phyloP scores from a whole-genome alignment of 2,113 vertebrate genomes.

The Clarias batrachus region DNA sequence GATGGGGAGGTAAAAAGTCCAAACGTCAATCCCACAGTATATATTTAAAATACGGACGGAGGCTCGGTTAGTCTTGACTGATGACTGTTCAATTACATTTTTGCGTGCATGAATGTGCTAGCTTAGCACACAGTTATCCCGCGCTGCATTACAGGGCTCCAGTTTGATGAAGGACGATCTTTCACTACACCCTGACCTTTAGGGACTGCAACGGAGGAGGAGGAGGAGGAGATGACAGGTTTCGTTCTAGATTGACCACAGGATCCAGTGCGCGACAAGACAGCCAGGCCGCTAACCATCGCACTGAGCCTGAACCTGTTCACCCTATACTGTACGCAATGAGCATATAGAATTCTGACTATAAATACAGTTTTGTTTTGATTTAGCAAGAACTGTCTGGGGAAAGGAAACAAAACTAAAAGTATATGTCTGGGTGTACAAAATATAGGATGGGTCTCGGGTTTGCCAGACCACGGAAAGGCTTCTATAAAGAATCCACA shows the following conservation, averaged over 20 bases:
- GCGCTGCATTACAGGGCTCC: slow-evolving; percentile 15
- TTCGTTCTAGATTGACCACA: slow-evolving; percentile 49
- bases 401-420: background rate
- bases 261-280: slow-evolving; percentile 23
- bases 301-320: slow-evolving; percentile 18
- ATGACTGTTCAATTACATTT: slow-evolving; percentile 12
- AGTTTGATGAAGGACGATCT: slow-evolving; percentile 38
- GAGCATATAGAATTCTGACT: slow-evolving; percentile 1
- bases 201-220: slow-evolving; percentile 13
- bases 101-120: slow-evolving; percentile 1
- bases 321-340: slow-evolving; percentile 1
- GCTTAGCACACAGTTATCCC: slow-evolving; percentile 6
- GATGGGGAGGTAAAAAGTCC: background rate
- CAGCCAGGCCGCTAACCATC: slow-evolving; percentile 13
- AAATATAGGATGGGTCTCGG: background rate
- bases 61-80: background rate
- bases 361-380: slow-evolving; percentile 7
- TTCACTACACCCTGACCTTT: slow-evolving; percentile 38
- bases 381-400: background rate
- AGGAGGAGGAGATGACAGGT: slow-evolving; percentile 44
- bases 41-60: background rate
- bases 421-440: slow-evolving; percentile 8
- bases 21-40: background rate
- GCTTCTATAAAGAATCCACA: slow-evolving; percentile 3
- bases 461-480: background rate